Percentiles rank a stretch among this genome's conserved stretches.
These are phyloP conservation scores for Sclerodermus sp. DNA, from an alignment of 2,888 invertebrate species.

Conservation along the genomic window DNA sequence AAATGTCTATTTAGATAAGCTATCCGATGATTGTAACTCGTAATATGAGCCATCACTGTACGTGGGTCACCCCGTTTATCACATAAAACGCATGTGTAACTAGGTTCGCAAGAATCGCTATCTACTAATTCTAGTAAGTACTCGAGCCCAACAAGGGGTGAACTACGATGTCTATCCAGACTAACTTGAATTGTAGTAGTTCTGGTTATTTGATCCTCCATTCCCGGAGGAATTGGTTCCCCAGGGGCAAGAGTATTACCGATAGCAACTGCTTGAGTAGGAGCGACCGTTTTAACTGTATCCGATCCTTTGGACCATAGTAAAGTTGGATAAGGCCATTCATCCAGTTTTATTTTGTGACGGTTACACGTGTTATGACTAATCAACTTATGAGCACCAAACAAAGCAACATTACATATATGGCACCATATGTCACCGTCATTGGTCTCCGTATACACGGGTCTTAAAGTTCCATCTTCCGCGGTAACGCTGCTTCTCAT, in stretches of 20 bases:
- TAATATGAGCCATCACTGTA: constrained; percentile 77
- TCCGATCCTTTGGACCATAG: constrained; percentile 53
- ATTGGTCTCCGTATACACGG: constrained; percentile 53
- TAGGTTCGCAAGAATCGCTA: constrained; percentile 68
- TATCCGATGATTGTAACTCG: constrained; percentile 74
- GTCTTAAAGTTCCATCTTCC: constrained; percentile 53
- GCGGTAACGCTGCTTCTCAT: constrained; percentile 56
- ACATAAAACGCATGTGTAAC: constrained; percentile 78
- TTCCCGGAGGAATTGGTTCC: constrained; percentile 72
- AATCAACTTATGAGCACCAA: constrained; percentile 52
- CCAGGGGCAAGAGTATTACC: constrained; percentile 61
- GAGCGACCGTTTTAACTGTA: constrained; percentile 32
- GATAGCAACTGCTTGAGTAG: constrained; percentile 28
- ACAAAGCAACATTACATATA: constrained; percentile 54
- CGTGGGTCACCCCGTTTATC: constrained; percentile 78
- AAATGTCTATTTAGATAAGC: constrained; percentile 72
- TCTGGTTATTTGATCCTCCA: constrained; percentile 65
- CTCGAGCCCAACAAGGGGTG: constrained; percentile 72
- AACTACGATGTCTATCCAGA: constrained; percentile 62
- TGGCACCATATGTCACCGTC: constrained; percentile 57
- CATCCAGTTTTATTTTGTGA: constrained; percentile 55
- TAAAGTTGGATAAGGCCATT: constrained; percentile 53
- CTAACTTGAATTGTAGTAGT: constrained; percentile 60
- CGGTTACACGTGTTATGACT: constrained; percentile 54
- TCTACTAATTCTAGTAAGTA: constrained; percentile 76